These are phyloP conservation scores for Euleptes europaea DNA, from an alignment of 2,113 vertebrate species.

Conservation along the genomic window DNA sequence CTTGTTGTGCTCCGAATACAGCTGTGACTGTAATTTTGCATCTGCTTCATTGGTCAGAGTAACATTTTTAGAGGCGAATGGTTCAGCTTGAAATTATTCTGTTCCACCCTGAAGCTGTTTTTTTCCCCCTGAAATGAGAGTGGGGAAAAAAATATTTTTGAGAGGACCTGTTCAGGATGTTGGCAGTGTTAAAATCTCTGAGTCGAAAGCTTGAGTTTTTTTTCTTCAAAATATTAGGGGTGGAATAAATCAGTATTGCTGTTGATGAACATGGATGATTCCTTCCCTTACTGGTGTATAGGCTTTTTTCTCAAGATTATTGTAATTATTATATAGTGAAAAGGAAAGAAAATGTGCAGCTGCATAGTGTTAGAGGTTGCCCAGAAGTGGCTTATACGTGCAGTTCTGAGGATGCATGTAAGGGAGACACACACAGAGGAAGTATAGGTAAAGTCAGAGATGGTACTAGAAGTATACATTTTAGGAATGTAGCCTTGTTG, in stretches of 20 bases:
- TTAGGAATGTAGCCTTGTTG: background rate
- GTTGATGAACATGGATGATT: background rate
- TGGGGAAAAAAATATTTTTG: background rate
- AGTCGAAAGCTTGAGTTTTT: conserved; percentile 19
- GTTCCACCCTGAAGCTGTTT: conserved; percentile 51
- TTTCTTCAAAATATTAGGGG: background rate
- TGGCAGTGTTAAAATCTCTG: conserved; percentile 13
- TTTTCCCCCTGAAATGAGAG: background rate
- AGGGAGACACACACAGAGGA: background rate
- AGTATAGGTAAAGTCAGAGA: background rate
- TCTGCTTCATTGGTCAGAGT: conserved; percentile 73
- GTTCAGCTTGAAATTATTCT: conserved; percentile 68
- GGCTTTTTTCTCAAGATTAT: background rate
- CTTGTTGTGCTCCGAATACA: conserved; percentile 76
- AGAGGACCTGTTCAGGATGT: conserved; percentile 42
- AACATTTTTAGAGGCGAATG: conserved; percentile 58
- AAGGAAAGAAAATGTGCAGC: background rate
- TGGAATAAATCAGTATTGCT: conserved; percentile 13
- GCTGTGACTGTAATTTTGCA: conserved; percentile 78
- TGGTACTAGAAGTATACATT: background rate
- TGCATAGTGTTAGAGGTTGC: background rate
- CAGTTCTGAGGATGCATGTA: background rate
- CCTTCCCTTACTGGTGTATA: background rate
- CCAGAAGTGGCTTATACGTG: background rate
- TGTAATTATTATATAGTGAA: background rate